phyloP scores from a whole-genome alignment of 2,113 vertebrate genomes.

The Urocitellus parryii region DNA sequence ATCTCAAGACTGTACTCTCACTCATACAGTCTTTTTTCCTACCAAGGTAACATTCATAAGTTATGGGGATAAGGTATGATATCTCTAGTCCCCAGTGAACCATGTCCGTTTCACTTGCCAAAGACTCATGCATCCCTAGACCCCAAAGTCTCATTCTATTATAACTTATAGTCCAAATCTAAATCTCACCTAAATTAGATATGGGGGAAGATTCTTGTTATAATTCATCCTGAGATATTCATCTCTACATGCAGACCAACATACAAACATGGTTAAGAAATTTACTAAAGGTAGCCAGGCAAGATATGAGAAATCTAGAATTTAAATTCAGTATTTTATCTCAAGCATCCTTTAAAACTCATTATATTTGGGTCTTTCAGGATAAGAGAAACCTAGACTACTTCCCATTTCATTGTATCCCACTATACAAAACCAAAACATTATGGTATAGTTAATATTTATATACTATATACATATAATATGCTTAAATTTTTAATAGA shows the following conservation, averaged over 20 bases:
- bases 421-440: not conserved
- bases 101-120: not conserved
- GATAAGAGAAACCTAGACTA: not conserved
- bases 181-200: not conserved
- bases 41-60: not conserved
- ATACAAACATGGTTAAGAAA: not conserved
- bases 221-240: not conserved
- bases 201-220: not conserved
- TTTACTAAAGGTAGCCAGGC: not conserved
- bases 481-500: not conserved
- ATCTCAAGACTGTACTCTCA: not conserved
- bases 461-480: not conserved
- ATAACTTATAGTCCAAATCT: not conserved
- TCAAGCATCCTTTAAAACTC: conserved; percentile 3
- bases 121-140: not conserved
- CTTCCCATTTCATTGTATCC: not conserved
- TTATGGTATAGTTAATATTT: not conserved
- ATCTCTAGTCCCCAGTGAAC: not conserved
- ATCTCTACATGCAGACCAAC: not conserved
- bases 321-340: not conserved
- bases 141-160: not conserved
- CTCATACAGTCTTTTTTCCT: not conserved
- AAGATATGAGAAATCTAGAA: not conserved
- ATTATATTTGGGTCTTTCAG: not conserved
- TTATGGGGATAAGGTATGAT: not conserved